phyloP scores from a whole-genome alignment of 2,888 invertebrate genomes.

The Drosophila engyochracea region DNA sequence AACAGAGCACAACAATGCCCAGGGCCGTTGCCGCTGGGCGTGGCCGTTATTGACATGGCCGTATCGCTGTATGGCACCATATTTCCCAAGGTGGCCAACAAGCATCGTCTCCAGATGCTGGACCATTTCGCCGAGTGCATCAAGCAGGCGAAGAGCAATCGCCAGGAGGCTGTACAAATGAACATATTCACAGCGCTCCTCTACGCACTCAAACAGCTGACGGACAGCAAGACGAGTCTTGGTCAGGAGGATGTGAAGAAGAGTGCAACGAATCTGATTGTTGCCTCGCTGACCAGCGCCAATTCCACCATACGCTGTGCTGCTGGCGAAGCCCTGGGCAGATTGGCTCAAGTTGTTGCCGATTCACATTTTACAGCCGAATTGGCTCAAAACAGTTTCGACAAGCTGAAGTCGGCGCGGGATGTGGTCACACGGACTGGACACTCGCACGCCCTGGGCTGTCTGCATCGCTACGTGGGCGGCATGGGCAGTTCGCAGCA shows the following conservation, averaged over 20 bases:
- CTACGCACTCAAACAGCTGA: slow-evolving; percentile 94
- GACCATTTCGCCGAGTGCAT: slow-evolving; percentile 98
- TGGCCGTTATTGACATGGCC: slow-evolving; percentile 98
- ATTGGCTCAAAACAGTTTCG: slow-evolving; percentile 95
- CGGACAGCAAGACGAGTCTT: slow-evolving; percentile 93
- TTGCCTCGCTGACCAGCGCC: slow-evolving; percentile 91
- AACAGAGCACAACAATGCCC: slow-evolving; percentile 86
- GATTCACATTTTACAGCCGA: slow-evolving; percentile 95
- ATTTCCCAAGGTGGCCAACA: slow-evolving; percentile 97
- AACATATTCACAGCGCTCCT: slow-evolving; percentile 98
- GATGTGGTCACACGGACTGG: slow-evolving; percentile 95
- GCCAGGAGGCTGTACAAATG: slow-evolving; percentile 98
- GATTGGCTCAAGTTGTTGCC: slow-evolving; percentile 95
- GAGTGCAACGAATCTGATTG: slow-evolving; percentile 92
- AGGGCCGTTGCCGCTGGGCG: slow-evolving; percentile 95
- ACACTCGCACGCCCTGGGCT: slow-evolving; percentile 97
- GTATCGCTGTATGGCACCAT: slow-evolving; percentile 96
- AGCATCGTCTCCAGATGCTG: slow-evolving; percentile 98
- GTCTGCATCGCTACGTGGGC: slow-evolving; percentile 97
- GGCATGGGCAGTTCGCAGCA: slow-evolving; percentile 98
- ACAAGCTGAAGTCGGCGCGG: slow-evolving; percentile 93
- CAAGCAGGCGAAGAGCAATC: slow-evolving; percentile 94
- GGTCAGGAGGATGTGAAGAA: slow-evolving; percentile 96
- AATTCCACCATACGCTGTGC: slow-evolving; percentile 95
- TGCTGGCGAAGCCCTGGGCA: slow-evolving; percentile 97